Conservation (phyloP, 2,888 invertebrate species). For the Cephus spinipes region DNA sequence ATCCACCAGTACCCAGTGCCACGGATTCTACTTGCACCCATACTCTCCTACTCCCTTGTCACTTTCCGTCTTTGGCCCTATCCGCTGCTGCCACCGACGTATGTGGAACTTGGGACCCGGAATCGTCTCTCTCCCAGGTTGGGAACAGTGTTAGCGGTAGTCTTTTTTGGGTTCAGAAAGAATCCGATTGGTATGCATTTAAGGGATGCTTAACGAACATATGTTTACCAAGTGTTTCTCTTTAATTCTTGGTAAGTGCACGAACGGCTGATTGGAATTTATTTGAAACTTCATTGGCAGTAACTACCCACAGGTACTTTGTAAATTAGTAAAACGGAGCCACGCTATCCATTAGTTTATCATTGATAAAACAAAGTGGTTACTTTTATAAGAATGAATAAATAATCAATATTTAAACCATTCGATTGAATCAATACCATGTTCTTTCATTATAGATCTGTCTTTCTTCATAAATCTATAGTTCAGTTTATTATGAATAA, state of each 20-base stretch:
- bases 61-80: conserved; percentile 8
- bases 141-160: neutral
- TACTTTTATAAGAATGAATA: neutral
- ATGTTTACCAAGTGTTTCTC: neutral
- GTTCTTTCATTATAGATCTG: neutral
- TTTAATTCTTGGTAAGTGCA: neutral
- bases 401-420: neutral
- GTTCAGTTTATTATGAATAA: neutral
- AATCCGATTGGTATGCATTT: neutral
- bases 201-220: neutral
- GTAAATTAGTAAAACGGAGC: neutral
- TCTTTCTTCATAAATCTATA: neutral
- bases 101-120: neutral
- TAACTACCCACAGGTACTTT: neutral
- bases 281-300: neutral
- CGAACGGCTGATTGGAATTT: neutral
- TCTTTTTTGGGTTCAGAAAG: neutral
- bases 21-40: neutral
- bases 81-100: conserved; percentile 7
- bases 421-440: neutral
- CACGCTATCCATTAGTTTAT: neutral
- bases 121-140: neutral
- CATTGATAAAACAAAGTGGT: neutral
- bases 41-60: conserved; percentile 1
- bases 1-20: neutral